phyloP scores from a whole-genome alignment of 2,888 invertebrate genomes.

The Gortyna flavago region DNA sequence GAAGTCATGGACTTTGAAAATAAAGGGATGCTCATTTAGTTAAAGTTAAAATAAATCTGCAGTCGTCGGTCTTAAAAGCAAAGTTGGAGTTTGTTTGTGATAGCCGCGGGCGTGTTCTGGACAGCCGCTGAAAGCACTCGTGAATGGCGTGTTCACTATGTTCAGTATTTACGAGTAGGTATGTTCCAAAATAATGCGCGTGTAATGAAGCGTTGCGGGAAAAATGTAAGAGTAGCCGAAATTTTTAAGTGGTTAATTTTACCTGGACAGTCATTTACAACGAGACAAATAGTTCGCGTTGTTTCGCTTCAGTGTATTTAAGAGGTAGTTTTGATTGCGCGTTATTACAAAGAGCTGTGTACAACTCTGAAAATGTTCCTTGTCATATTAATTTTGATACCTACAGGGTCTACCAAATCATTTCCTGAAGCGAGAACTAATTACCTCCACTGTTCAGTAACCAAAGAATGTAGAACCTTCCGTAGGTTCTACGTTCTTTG shows the following conservation, averaged over 20 bases:
- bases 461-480: too few species aligned
- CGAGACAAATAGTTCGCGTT: slow-evolving; percentile 1
- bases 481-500: background rate
- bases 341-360: background rate
- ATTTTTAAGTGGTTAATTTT: slow-evolving; percentile 34
- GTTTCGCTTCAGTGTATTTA: background rate
- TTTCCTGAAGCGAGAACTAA: background rate
- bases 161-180: slow-evolving; percentile 28
- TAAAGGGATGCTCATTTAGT: slow-evolving; percentile 69
- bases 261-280: slow-evolving; percentile 5
- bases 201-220: slow-evolving; percentile 41
- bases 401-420: background rate
- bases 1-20: slow-evolving; percentile 69
- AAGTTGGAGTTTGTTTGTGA: slow-evolving; percentile 73
- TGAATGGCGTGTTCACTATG: slow-evolving; percentile 52
- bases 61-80: slow-evolving; percentile 75
- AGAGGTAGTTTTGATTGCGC: background rate
- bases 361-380: background rate
- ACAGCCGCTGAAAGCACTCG: slow-evolving; percentile 58
- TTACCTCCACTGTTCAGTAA: too few species aligned
- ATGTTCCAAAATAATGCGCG: slow-evolving; percentile 44
- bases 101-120: slow-evolving; percentile 64
- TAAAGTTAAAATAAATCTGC: slow-evolving; percentile 73
- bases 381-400: background rate
- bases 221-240: slow-evolving; percentile 41